Evolutionary conservation across 2,113 vertebrate genomes (phyloP), one percentile per base, ranked within the genome.

Genomic region (Actenoides hombroni): DNA sequence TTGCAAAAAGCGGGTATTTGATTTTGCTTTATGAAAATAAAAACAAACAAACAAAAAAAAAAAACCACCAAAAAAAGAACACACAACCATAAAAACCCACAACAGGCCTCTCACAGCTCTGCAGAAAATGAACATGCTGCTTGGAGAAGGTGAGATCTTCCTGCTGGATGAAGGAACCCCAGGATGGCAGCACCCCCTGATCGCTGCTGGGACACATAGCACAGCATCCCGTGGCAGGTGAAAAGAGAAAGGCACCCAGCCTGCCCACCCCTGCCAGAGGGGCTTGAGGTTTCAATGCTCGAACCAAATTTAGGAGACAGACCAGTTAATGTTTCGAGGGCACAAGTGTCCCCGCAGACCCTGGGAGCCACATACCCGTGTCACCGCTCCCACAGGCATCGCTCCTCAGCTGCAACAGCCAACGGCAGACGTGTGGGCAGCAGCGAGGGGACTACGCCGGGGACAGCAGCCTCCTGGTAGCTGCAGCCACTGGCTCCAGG

Each of bases 211-310:
- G 42, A 60, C 12, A 44, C 24, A 24, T 5, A 48, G 20, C 0
- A 0, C 57, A 37, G 46, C n/a, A 64, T 20, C 42, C 40, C 6
- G 0, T 4, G 11, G 14, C 63, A 65, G 29, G 26, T 0, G 0
- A 68, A 23, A 80, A 35, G 0, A 39, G 28, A 15, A 24, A 10
- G 88, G 11, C 14, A 1, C 16, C 6, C 10, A 40, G 35, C 33
- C 21, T 48, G n/a, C 28, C 40, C 29, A 31, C 2, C 3, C 7
- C 37, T 9, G 11, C 21, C 6, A 94, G 26, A 59, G 3, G 5
- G 20, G 4, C 29, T 60, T 11, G 17, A 61, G 6, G 18, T 18
- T 18, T 18, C 42, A 46, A 5, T 4, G 17, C 71, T 85, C 13
- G 42, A 63, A 14, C 14, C 44, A 71, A 68, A 65, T 49, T 75